Percentiles rank a stretch among this genome's conserved stretches.
phyloP scores from a whole-genome alignment of 2,113 vertebrate genomes.

The Vidua macroura region DNA sequence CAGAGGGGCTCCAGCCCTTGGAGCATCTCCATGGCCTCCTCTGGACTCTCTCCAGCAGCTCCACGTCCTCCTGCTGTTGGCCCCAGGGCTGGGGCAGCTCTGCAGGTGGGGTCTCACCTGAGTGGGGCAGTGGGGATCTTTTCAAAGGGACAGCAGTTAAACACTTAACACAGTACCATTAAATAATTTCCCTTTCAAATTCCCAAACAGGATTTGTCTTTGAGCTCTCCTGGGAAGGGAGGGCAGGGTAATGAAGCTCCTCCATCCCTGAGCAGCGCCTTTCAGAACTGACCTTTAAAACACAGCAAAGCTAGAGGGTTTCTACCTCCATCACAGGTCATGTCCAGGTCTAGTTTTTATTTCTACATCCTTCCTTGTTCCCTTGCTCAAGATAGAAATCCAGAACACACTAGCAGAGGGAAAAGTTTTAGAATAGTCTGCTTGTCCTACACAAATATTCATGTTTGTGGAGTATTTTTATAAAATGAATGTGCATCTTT shows the following conservation, averaged over 20 bases:
- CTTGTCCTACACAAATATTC: background rate
- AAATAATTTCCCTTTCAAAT: background rate
- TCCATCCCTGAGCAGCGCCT: background rate
- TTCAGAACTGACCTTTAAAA: background rate
- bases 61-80: fast-evolving
- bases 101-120: background rate
- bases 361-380: background rate
- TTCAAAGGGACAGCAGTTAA: background rate
- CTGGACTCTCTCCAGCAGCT: background rate
- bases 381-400: background rate
- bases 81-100: background rate
- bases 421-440: background rate
- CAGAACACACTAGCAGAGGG: background rate
- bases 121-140: fast-evolving
- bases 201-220: background rate
- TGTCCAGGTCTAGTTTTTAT: background rate
- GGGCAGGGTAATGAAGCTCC: background rate
- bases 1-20: background rate
- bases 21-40: fast-evolving
- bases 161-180: background rate
- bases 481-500: background rate
- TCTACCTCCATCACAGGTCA: background rate
- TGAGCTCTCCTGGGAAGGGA: background rate
- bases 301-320: background rate
- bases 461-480: background rate